Conservation (phyloP, 1,140 invertebrate genomes). For the Berghia stephanieae region DNA sequence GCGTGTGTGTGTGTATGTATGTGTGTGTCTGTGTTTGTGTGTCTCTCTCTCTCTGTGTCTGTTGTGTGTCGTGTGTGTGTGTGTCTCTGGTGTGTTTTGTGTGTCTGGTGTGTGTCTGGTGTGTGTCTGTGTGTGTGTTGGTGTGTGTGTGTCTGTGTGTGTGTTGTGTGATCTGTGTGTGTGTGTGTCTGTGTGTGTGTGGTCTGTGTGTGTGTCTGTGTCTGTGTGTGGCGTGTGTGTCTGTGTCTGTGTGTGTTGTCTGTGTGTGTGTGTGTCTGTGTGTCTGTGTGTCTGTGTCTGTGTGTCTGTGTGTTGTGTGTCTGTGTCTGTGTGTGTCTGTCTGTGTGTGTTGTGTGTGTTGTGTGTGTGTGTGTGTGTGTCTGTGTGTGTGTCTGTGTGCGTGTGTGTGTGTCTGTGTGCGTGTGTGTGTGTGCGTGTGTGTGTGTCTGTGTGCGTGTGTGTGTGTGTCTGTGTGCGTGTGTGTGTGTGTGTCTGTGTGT, state of each 20-base stretch:
- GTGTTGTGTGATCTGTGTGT: no score
- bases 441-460: background rate
- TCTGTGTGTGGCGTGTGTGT: no score
- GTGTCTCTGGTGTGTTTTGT: background rate
- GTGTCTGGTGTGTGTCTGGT: background rate
- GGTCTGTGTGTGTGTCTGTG: no score
- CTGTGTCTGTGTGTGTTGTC: no score
- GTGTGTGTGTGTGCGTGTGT: background rate
- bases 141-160: no score
- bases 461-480: constrained; percentile 1
- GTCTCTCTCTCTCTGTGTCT: constrained; percentile 10
- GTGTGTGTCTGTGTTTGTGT: background rate
- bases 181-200: no score
- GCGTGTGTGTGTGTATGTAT: background rate
- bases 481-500: background rate
- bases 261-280: background rate
- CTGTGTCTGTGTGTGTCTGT: no score
- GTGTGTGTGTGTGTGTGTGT: no score
- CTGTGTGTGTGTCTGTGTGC: background rate
- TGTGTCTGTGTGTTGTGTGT: no score
- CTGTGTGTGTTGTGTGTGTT: no score
- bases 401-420: background rate
- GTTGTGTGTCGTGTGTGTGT: background rate
- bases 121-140: no score
- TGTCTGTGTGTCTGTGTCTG: background rate